Evolutionary conservation across 2,888 invertebrate species (phyloP).

Genomic region (Argyresthia albistria): DNA sequence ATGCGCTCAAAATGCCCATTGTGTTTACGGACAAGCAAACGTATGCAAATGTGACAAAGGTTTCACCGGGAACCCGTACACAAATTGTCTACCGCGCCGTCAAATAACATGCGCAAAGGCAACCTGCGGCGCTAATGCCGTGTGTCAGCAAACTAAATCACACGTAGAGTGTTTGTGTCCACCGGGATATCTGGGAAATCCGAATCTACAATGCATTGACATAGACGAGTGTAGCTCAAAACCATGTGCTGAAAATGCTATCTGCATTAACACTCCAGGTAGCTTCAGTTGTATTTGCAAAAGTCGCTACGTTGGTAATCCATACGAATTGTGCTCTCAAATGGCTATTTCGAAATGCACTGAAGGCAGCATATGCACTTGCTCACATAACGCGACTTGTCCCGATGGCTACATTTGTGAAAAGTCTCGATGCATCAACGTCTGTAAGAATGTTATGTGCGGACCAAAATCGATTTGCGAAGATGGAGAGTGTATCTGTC

Average conservation of each 20-base stretch:
- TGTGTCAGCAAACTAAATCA: slow-evolving; percentile 82
- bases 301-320: slow-evolving; percentile 88
- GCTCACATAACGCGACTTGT: slow-evolving; percentile 80
- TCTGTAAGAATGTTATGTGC: slow-evolving; percentile 82
- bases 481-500: slow-evolving; percentile 84
- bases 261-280: slow-evolving; percentile 91
- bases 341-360: slow-evolving; percentile 79
- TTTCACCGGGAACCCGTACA: slow-evolving; percentile 90
- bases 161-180: slow-evolving; percentile 87
- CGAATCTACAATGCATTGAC: slow-evolving; percentile 88
- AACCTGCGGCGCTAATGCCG: slow-evolving; percentile 84
- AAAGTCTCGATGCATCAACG: slow-evolving; percentile 80
- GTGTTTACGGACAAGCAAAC: slow-evolving; percentile 84
- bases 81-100: slow-evolving; percentile 80
- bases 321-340: slow-evolving; percentile 85
- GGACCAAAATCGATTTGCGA: slow-evolving; percentile 88
- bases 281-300: slow-evolving; percentile 92
- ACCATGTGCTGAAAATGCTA: slow-evolving; percentile 88
- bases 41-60: slow-evolving; percentile 89
- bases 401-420: slow-evolving; percentile 84
- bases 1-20: slow-evolving; percentile 89
- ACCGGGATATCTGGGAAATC: slow-evolving; percentile 88
- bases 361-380: slow-evolving; percentile 79
- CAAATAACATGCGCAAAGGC: slow-evolving; percentile 80
- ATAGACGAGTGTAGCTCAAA: slow-evolving; percentile 86